Conservation (phyloP, 2,113 vertebrate genomes). For the Cariama cristata region DNA sequence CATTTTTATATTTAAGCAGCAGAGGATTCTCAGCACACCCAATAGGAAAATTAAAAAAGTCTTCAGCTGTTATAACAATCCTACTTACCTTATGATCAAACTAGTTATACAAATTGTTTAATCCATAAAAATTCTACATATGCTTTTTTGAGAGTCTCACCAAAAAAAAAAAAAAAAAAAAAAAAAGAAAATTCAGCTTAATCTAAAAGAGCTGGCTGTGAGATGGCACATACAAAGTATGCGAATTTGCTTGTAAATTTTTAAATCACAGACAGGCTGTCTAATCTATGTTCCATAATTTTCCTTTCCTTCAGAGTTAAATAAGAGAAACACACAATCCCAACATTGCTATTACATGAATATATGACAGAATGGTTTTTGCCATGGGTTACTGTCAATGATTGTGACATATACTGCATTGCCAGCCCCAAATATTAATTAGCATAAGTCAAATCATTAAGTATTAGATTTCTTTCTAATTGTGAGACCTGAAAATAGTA, state of each 20-base stretch:
- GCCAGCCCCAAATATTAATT: not conserved
- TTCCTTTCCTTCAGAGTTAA: not conserved
- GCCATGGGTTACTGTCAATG: not conserved
- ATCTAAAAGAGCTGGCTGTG: not conserved
- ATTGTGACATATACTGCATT: not conserved
- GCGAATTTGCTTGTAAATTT: not conserved
- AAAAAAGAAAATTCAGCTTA: not conserved
- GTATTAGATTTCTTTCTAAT: not conserved
- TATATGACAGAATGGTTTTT: not conserved
- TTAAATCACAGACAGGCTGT: not conserved
- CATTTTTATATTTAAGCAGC: not conserved
- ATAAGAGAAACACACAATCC: not conserved
- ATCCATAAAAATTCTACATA: not conserved
- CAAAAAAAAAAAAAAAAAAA: not conserved
- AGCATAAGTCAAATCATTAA: not conserved
- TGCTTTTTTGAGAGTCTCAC: not conserved
- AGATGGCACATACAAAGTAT: not conserved
- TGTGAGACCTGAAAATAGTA: not conserved
- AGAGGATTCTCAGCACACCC: not conserved
- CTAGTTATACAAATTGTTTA: not conserved
- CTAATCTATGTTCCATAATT: not conserved
- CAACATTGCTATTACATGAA: not conserved
- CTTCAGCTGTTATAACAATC: not conserved
- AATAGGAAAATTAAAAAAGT: not conserved
- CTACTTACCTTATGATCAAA: not conserved